Percentiles rank a stretch among this genome's conserved stretches.
Conservation (phyloP, 2,797 vertebrate species). For the Hylomyscus alleni region DNA sequence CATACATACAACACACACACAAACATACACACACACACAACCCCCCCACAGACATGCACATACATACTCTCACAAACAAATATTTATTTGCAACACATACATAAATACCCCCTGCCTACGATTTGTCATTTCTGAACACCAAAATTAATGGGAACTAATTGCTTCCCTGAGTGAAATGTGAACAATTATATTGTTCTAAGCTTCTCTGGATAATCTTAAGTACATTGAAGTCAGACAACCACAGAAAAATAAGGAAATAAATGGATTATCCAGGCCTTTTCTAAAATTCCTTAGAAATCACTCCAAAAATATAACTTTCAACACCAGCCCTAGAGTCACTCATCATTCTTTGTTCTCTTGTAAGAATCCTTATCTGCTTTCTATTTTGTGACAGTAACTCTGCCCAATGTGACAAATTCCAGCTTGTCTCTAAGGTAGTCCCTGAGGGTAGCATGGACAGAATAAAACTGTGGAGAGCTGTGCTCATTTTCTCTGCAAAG, state of each 20-base stretch:
- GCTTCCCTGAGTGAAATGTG: no score
- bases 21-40: background rate
- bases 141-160: background rate
- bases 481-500: background rate
- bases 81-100: background rate
- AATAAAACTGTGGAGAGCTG: background rate
- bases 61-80: background rate
- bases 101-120: background rate
- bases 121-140: background rate
- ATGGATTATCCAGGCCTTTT: constrained; percentile 27
- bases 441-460: background rate
- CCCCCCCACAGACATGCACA: background rate
- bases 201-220: background rate
- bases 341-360: constrained; percentile 20
- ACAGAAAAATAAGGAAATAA: constrained; percentile 22
- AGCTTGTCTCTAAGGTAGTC: background rate
- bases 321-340: background rate
- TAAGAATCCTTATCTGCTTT: constrained; percentile 52
- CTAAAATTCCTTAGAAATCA: constrained; percentile 48
- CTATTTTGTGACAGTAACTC: background rate
- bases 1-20: background rate
- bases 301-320: constrained; percentile 53
- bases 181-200: constrained; percentile 4
- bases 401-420: background rate
- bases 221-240: background rate